phyloP scores from a whole-genome alignment of 2,888 invertebrate genomes.

The Brachynemurus nebulosus region DNA sequence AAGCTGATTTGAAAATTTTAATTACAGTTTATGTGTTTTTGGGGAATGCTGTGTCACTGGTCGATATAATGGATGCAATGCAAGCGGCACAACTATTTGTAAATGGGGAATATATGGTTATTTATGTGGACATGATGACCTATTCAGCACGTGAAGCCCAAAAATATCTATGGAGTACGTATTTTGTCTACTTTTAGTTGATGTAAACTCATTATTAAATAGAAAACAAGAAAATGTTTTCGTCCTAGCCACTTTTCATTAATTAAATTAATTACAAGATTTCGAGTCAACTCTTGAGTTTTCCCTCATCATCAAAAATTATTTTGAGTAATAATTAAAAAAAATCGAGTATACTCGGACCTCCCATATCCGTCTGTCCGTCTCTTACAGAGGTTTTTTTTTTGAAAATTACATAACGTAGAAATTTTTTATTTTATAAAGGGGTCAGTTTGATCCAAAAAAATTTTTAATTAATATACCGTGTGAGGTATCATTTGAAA shows the following conservation, averaged over 20 bases:
- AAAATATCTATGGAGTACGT: constrained; percentile 70
- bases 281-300: too few species aligned
- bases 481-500: too few species aligned
- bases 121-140: constrained; percentile 88
- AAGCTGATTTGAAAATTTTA: background rate
- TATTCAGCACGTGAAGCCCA: constrained; percentile 59
- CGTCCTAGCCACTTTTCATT: background rate
- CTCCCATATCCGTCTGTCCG: too few species aligned
- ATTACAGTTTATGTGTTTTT: constrained; percentile 83
- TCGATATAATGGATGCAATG: constrained; percentile 87
- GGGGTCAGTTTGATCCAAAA: too few species aligned
- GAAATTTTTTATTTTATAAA: too few species aligned
- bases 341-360: too few species aligned
- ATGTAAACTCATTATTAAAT: background rate
- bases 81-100: constrained; percentile 75
- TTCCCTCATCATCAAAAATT: too few species aligned
- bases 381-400: too few species aligned
- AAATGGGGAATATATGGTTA: constrained; percentile 89
- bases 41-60: constrained; percentile 69
- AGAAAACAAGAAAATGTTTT: background rate
- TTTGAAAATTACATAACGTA: too few species aligned
- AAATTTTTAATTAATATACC: too few species aligned
- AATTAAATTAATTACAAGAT: background rate
- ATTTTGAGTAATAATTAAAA: too few species aligned
- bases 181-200: constrained; percentile 4